Evolutionary conservation across 2,113 vertebrate species (phyloP).

Genomic region (Nerophis ophidion): DNA sequence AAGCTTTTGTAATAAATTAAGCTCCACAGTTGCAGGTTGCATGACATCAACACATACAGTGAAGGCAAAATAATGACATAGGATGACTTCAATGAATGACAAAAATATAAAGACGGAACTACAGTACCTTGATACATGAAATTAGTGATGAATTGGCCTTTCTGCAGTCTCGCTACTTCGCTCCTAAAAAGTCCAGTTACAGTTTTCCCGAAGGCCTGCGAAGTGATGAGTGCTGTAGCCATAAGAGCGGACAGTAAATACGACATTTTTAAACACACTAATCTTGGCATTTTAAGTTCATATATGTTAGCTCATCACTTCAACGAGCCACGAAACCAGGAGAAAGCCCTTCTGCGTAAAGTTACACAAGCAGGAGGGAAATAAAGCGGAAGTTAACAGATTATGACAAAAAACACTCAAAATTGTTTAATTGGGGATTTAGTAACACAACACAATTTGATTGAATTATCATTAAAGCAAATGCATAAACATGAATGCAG

Average conservation of each 20-base stretch:
- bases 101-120: too few relatives aligned
- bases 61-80: not conserved
- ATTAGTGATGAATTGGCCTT: slow-evolving; percentile 79
- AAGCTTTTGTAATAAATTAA: too few relatives aligned
- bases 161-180: slow-evolving; percentile 69
- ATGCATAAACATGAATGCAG: not conserved
- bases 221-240: slow-evolving; percentile 17
- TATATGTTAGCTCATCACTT: slow-evolving; percentile 32
- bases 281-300: not conserved
- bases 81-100: not conserved
- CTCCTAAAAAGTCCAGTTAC: slow-evolving; percentile 80
- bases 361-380: accelerated
- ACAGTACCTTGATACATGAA: slow-evolving; percentile 85
- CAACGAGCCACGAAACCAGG: slow-evolving; percentile 53
- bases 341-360: slow-evolving; percentile 12
- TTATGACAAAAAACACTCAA: not conserved
- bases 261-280: slow-evolving; percentile 37
- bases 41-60: too few relatives aligned
- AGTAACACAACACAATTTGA: too few relatives aligned
- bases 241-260: slow-evolving; percentile 8
- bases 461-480: not conserved
- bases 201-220: slow-evolving; percentile 69
- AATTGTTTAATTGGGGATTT: not conserved
- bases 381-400: not conserved
- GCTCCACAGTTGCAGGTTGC: too few relatives aligned